Percentiles rank a stretch among this genome's conserved stretches.
These are phyloP conservation scores for Deroplatys truncata DNA, from an alignment of 2,888 invertebrate species.

Conservation along the genomic window DNA sequence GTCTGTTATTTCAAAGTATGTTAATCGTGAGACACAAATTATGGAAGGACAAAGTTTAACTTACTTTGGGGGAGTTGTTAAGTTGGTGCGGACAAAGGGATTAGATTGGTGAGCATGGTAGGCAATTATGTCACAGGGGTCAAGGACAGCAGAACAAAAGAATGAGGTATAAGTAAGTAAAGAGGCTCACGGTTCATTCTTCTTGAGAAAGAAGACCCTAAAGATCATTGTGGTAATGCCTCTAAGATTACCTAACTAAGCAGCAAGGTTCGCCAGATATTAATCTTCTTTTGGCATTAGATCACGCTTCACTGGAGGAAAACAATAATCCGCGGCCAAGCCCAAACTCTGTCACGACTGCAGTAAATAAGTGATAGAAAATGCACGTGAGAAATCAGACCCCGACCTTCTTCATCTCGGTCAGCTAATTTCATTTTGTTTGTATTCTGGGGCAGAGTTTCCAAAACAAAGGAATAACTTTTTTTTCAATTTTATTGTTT, in stretches of 20 bases:
- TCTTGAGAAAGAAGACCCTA: neutral
- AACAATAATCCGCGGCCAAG: neutral
- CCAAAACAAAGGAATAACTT: no score
- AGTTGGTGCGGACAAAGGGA: no score
- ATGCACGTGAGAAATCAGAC: neutral
- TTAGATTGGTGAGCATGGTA: neutral
- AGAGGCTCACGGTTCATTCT: neutral
- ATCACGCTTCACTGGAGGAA: neutral
- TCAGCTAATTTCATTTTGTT: no score
- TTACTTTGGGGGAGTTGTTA: no score
- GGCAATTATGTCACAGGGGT: neutral
- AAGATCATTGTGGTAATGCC: neutral
- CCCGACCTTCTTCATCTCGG: no score
- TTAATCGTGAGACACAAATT: no score
- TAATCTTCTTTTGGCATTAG: neutral
- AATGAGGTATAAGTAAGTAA: neutral
- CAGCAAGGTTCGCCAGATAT: neutral
- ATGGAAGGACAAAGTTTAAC: no score
- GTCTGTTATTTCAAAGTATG: no score
- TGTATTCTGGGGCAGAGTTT: no score
- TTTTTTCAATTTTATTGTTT: no score
- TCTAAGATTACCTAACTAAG: neutral
- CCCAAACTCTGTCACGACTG: neutral
- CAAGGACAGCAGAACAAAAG: neutral
- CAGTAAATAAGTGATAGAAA: neutral